A percentile compares a stretch with the other conserved stretches of the same genome.
Conservation (phyloP, 2,888 invertebrate genomes). For the Dicycla oo region DNA sequence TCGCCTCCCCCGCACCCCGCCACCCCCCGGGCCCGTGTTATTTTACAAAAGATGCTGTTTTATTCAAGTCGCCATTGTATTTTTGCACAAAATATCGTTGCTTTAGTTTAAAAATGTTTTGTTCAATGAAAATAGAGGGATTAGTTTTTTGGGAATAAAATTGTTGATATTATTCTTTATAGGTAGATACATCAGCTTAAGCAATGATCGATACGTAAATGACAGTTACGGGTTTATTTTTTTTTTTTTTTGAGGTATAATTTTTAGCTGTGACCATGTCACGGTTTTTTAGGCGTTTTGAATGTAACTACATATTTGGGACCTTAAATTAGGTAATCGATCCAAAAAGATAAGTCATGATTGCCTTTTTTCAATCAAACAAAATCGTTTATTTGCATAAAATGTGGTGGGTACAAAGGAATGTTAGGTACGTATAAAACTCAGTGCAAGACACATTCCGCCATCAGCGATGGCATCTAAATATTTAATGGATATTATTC, state of each 20-base stretch:
- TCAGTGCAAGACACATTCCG: too few relatives aligned
- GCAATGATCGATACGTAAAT: background rate
- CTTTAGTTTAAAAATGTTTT: constrained; percentile 55
- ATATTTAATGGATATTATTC: too few relatives aligned
- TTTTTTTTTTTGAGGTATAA: too few relatives aligned
- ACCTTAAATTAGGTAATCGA: background rate
- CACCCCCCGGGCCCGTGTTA: constrained; percentile 67
- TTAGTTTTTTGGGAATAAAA: constrained; percentile 1
- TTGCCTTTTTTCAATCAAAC: too few relatives aligned
- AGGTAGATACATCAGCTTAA: too few relatives aligned
- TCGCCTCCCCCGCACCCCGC: constrained; percentile 40
- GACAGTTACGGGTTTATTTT: too few relatives aligned
- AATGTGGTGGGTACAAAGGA: too few relatives aligned
- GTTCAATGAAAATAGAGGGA: constrained; percentile 26
- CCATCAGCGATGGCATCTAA: too few relatives aligned
- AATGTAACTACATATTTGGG: background rate
- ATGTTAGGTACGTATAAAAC: too few relatives aligned
- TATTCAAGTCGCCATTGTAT: constrained; percentile 83
- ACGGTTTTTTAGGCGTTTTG: background rate
- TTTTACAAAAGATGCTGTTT: constrained; percentile 82
- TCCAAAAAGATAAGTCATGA: background rate
- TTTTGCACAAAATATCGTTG: constrained; percentile 72
- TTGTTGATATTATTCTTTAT: background rate
- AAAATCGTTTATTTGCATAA: too few relatives aligned
- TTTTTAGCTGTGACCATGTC: background rate